Evolutionary conservation across 2,797 vertebrate species (phyloP).

Genomic region (Odontamblyopus rebecca): DNA sequence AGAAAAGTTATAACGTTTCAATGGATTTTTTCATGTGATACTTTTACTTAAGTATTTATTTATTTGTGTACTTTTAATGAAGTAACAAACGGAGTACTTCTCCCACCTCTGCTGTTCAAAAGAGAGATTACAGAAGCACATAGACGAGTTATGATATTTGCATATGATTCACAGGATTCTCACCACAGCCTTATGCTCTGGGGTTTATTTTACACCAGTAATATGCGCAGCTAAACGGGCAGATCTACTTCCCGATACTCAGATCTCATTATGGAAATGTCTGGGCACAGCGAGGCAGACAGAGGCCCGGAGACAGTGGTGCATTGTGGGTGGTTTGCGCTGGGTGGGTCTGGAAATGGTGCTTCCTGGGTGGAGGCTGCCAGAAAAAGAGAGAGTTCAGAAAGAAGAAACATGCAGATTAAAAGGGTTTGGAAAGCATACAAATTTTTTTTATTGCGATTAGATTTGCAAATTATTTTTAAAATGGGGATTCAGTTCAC

Average conservation of each 20-base stretch:
- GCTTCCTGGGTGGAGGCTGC: neutral
- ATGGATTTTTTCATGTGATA: no score
- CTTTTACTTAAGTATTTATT: no score
- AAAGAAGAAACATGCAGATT: neutral
- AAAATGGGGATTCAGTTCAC: no score
- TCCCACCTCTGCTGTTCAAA: no score
- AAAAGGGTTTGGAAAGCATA: no score
- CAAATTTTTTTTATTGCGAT: no score
- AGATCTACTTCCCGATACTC: conserved; percentile 61
- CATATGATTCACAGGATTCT: conserved; percentile 20
- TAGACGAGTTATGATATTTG: neutral
- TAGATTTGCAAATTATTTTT: no score
- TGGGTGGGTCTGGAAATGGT: neutral
- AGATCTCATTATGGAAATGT: conserved; percentile 62
- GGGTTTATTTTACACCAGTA: conserved; percentile 50
- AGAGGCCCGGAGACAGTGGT: neutral
- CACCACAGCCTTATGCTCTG: conserved; percentile 29
- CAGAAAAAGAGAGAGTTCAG: neutral
- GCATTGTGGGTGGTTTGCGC: neutral
- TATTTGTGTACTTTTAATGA: no score
- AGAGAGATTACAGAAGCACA: neutral
- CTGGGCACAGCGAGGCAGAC: conserved; percentile 31
- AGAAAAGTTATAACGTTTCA: no score
- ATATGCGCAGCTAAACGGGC: conserved; percentile 47
- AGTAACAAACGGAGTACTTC: no score